Conservation (phyloP, 2,797 vertebrate genomes). For the Tenualosa thibaudeaui region DNA sequence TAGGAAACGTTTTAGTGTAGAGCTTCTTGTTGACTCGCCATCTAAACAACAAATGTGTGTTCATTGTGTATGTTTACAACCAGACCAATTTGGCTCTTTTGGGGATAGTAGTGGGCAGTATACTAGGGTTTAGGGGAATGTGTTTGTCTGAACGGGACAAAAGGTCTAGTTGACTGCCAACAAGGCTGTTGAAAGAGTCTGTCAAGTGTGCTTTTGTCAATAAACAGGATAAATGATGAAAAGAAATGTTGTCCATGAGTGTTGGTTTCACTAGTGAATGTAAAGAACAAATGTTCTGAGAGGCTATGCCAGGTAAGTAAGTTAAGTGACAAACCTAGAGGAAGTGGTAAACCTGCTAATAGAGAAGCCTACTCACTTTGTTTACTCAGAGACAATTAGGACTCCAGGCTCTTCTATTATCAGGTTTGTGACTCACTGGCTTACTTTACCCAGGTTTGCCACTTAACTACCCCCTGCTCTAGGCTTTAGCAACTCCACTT, state of each 20-base stretch:
- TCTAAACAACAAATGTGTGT: not conserved
- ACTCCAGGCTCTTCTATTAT: no score
- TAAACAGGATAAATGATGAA: not conserved
- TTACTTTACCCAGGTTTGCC: no score
- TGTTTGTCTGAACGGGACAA: not conserved
- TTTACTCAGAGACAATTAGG: no score
- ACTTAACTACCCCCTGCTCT: no score
- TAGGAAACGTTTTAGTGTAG: not conserved
- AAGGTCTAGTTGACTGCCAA: slow-evolving; percentile 14
- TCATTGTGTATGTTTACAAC: slow-evolving; percentile 7
- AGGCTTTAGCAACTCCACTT: no score
- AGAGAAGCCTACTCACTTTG: no score
- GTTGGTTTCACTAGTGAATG: not conserved
- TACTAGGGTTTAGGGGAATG: not conserved
- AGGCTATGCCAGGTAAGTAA: no score
- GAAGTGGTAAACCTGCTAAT: no score
- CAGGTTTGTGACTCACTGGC: no score
- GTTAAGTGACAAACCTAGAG: no score
- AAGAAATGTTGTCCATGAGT: not conserved
- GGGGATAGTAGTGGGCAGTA: not conserved
- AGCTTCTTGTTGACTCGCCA: not conserved
- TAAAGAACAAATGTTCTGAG: not conserved
- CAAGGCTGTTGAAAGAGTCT: not conserved
- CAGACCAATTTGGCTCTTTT: not conserved
- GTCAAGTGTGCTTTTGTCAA: slow-evolving; percentile 11